Evolutionary conservation across 1,140 invertebrate genomes (phyloP).

Genomic region (Bombus pascuorum): DNA sequence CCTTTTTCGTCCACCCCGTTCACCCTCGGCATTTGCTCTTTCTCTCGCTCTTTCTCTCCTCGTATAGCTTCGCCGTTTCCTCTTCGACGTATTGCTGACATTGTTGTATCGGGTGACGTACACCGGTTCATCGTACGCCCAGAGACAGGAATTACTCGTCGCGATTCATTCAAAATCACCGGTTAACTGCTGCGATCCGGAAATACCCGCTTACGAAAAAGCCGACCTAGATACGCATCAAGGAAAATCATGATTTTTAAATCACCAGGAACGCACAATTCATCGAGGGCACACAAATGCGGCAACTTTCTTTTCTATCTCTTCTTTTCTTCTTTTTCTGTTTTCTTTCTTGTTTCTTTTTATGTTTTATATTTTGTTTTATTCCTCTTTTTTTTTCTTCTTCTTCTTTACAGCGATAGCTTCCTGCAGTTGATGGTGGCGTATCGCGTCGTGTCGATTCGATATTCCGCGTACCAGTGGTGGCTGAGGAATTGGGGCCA

Average conservation of each 20-base stretch:
- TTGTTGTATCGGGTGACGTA: slow-evolving; percentile 8
- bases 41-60: background rate
- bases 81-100: slow-evolving; percentile 23
- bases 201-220: slow-evolving; percentile 11
- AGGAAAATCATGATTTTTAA: background rate
- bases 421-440: background rate
- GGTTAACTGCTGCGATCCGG: background rate
- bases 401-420: background rate
- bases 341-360: background rate
- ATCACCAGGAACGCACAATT: background rate
- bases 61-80: background rate
- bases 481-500: background rate
- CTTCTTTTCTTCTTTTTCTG: background rate
- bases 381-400: background rate
- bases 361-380: background rate
- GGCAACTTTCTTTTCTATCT: background rate
- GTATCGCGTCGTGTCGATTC: background rate
- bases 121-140: background rate
- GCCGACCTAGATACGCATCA: background rate
- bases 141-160: background rate
- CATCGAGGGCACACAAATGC: background rate
- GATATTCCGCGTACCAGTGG: background rate
- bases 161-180: background rate
- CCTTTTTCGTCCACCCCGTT: slow-evolving; percentile 28
- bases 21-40: background rate